Evolutionary conservation across 2,797 vertebrate species (phyloP).

Genomic region (Caiman crocodilus): DNA sequence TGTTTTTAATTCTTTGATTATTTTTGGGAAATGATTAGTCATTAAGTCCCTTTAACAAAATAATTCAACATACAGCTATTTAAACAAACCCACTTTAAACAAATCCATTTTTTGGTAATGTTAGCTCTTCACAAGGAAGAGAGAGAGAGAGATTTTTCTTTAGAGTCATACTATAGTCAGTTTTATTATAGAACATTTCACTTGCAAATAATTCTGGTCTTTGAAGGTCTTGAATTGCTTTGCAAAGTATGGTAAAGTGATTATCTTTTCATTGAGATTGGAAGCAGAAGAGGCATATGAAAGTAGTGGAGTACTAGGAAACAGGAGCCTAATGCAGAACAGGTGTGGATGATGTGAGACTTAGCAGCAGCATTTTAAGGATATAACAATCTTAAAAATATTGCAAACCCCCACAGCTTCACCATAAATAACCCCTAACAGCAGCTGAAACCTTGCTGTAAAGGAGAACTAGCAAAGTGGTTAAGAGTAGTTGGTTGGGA

Average conservation of each 20-base stretch:
- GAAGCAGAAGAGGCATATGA: not conserved
- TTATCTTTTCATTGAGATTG: conserved; percentile 49
- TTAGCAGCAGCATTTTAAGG: conserved; percentile 32
- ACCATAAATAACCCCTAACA: not conserved
- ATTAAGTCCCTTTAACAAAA: conserved; percentile 45
- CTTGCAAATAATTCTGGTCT: conserved; percentile 15
- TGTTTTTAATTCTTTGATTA: conserved; percentile 27
- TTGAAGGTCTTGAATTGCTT: conserved; percentile 59
- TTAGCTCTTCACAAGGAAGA: not conserved
- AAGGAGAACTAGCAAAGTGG: conserved; percentile 68
- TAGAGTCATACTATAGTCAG: conserved; percentile 4
- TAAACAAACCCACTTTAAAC: conserved; percentile 33
- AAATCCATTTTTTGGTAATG: conserved; percentile 25
- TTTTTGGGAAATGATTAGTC: not conserved
- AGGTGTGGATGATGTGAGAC: conserved; percentile 42
- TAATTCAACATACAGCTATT: not conserved
- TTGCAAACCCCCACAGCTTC: not conserved
- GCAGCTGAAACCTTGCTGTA: conserved; percentile 58
- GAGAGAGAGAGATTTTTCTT: not conserved
- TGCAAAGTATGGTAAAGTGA: conserved; percentile 25
- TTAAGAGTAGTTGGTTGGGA: conserved; percentile 78
- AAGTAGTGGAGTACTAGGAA: not conserved
- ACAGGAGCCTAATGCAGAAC: conserved; percentile 33
- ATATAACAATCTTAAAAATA: not conserved
- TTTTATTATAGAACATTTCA: conserved; percentile 49